Conservation (phyloP, 2,888 invertebrate genomes). For the Koerneria pararmatus region DNA sequence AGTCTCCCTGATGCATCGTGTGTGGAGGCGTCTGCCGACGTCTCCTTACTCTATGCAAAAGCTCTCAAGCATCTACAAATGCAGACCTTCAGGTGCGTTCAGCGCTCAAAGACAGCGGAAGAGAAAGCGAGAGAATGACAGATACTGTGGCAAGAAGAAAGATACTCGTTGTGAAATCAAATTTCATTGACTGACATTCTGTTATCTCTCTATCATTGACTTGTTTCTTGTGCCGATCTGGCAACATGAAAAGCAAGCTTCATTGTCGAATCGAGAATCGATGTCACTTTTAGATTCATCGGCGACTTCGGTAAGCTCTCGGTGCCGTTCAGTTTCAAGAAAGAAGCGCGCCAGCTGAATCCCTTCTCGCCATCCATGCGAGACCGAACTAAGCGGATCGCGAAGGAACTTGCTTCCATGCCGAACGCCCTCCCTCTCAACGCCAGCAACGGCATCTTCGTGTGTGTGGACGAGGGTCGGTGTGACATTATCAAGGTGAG, state of each 20-base stretch:
- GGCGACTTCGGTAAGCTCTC: constrained; percentile 49
- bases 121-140: too few species aligned
- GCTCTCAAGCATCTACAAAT: constrained; percentile 36
- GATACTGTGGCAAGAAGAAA: too few species aligned
- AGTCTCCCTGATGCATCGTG: constrained; percentile 1
- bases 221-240: not conserved
- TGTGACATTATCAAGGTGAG: constrained; percentile 51
- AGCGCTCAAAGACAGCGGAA: not conserved
- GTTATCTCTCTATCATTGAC: not conserved
- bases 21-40: constrained; percentile 25
- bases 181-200: not conserved
- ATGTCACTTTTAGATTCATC: constrained; percentile 34
- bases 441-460: constrained; percentile 55
- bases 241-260: constrained; percentile 5
- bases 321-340: constrained; percentile 52
- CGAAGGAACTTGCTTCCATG: constrained; percentile 57
- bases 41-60: constrained; percentile 31
- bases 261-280: constrained; percentile 1
- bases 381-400: constrained; percentile 36
- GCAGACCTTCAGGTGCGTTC: constrained; percentile 27
- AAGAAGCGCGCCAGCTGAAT: constrained; percentile 56
- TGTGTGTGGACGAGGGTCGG: constrained; percentile 57
- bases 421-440: constrained; percentile 50
- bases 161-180: not conserved
- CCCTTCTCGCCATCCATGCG: constrained; percentile 48